Evolutionary conservation across 2,113 vertebrate genomes (phyloP).

Genomic region (Gadus macrocephalus): DNA sequence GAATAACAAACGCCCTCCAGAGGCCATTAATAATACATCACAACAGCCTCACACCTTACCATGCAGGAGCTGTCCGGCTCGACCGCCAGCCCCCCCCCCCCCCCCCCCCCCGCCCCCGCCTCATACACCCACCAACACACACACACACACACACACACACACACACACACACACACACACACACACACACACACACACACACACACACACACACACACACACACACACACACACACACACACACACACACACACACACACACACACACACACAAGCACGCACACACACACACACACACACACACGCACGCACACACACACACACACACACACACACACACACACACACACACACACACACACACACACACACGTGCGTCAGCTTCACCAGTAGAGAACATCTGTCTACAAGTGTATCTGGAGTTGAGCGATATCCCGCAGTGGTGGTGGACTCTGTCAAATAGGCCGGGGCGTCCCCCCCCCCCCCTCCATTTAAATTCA

Average conservation of each 20-base stretch:
- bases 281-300: conserved; percentile 1
- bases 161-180: too few species aligned
- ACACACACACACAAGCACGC: not conserved
- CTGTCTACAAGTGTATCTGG: not conserved
- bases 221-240: not conserved
- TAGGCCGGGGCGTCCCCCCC: too few species aligned
- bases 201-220: too few species aligned
- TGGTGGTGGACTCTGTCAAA: not conserved
- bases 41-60: conserved; percentile 4
- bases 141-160: not conserved
- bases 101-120: not conserved
- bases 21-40: conserved; percentile 42
- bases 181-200: too few species aligned
- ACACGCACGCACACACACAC: conserved; percentile 1
- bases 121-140: conserved; percentile 3
- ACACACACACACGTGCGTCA: not conserved
- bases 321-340: conserved; percentile 7
- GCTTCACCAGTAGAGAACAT: not conserved
- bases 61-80: not conserved
- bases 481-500: conserved; percentile 5
- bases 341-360: not conserved
- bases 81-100: not conserved
- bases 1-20: conserved; percentile 34
- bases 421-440: not conserved
- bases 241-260: too few species aligned